These are phyloP conservation scores for Planiliza haematocheilus DNA, from an alignment of 2,113 vertebrate genomes.

Conservation along the genomic window DNA sequence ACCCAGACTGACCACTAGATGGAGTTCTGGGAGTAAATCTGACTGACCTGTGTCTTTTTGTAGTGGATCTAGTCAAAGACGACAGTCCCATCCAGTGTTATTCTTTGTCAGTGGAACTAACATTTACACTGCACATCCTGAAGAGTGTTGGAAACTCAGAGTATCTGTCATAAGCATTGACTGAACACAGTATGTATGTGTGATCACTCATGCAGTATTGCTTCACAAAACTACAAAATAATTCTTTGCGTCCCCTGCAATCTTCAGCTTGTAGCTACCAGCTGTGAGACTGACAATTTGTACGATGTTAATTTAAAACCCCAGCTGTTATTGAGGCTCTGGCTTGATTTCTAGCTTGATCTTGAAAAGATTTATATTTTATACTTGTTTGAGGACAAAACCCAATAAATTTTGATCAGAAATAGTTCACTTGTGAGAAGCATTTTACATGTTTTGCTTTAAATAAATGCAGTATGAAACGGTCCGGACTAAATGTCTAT, in stretches of 20 bases:
- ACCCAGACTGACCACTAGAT: background rate
- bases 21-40: conserved; percentile 5
- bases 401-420: conserved; percentile 80
- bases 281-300: conserved; percentile 61
- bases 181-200: conserved; percentile 28
- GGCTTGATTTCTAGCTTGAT: conserved; percentile 76
- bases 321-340: conserved; percentile 72
- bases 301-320: conserved; percentile 79
- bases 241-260: conserved; percentile 31
- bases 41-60: too few relatives aligned
- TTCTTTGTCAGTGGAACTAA: conserved; percentile 50
- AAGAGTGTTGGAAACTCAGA: conserved; percentile 31
- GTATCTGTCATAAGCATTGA: conserved; percentile 29
- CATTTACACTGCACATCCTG: conserved; percentile 26
- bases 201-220: conserved; percentile 31
- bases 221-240: conserved; percentile 31
- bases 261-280: conserved; percentile 64
- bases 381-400: conserved; percentile 82
- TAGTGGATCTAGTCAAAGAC: too few relatives aligned
- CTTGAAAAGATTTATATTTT: conserved; percentile 82
- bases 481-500: too few relatives aligned
- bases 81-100: background rate
- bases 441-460: conserved; percentile 24
- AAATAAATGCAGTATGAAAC: background rate
- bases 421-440: conserved; percentile 26